Evolutionary conservation across 2,888 invertebrate genomes (phyloP).

Genomic region (Torymus auratus): DNA sequence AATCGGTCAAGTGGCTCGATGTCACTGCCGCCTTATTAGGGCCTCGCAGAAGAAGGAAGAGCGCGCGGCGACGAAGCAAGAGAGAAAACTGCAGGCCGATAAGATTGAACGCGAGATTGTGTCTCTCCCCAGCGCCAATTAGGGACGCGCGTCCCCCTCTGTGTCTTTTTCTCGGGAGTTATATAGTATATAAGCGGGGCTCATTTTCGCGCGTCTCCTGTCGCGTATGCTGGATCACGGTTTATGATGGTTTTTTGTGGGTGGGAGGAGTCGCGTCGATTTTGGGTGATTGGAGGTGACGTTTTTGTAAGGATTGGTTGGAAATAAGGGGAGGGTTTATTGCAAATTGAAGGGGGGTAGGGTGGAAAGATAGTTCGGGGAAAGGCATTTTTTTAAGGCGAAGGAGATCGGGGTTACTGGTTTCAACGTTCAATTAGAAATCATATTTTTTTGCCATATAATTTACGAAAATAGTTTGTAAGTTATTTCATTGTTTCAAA

Average conservation of each 20-base stretch:
- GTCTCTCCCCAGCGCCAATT: conserved; percentile 51
- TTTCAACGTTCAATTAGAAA: too few species aligned
- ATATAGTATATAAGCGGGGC: not conserved
- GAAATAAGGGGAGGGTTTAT: not conserved
- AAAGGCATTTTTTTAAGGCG: too few species aligned
- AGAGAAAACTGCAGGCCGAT: conserved; percentile 32
- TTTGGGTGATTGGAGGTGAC: not conserved
- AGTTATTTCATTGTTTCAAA: too few species aligned
- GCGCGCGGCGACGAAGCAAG: not conserved
- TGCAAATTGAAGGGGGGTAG: conserved; percentile 13
- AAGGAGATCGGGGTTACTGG: too few species aligned
- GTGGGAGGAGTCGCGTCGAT: not conserved
- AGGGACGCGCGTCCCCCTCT: conserved; percentile 26
- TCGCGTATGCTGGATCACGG: too few species aligned
- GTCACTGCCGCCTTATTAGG: conserved; percentile 49
- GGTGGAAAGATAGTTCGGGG: too few species aligned
- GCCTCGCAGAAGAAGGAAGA: not conserved
- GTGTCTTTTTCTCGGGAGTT: not conserved
- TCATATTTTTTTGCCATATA: too few species aligned
- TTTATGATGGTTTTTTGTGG: too few species aligned
- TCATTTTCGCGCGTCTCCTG: too few species aligned
- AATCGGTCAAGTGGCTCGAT: conserved; percentile 39
- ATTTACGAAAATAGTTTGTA: too few species aligned
- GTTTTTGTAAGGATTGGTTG: not conserved
- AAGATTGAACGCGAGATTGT: conserved; percentile 25